A percentile compares a stretch with the other conserved stretches of the same genome.
Conservation (phyloP, 53 echinoderm and acorn worm genomes). For the Pentamera pediparva region DNA sequence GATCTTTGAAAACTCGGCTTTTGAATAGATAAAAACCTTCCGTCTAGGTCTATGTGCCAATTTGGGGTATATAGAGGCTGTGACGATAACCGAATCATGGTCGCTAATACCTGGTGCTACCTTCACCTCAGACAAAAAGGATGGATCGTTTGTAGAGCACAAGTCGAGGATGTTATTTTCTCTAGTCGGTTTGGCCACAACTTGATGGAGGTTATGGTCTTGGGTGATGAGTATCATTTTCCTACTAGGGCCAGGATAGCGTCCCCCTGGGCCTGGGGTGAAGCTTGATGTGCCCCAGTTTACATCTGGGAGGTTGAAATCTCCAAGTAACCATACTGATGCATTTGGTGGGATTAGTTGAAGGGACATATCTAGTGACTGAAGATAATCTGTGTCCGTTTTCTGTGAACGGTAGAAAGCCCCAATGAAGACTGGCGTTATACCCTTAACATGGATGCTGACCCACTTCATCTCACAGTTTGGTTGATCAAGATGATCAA, state of each 20-base stretch:
- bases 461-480: background rate
- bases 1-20: no score
- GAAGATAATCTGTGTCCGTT: background rate
- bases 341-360: background rate
- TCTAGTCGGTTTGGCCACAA: no score
- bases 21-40: no score
- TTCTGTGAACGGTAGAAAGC: slow-evolving; percentile 22
- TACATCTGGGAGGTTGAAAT: slow-evolving; percentile 23
- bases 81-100: no score
- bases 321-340: background rate
- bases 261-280: background rate
- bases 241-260: background rate
- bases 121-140: no score
- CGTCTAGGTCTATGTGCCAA: no score
- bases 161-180: no score
- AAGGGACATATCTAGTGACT: background rate
- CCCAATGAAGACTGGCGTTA: background rate
- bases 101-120: no score
- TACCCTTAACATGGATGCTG: slow-evolving; percentile 4
- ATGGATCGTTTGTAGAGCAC: no score
- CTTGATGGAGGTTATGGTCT: no score
- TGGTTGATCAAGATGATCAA: slow-evolving; percentile 1
- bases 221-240: no score
- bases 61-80: no score
- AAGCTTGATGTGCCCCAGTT: background rate